Conservation (phyloP, 2,113 vertebrate species). For the Cynoglossus semilaevis region DNA sequence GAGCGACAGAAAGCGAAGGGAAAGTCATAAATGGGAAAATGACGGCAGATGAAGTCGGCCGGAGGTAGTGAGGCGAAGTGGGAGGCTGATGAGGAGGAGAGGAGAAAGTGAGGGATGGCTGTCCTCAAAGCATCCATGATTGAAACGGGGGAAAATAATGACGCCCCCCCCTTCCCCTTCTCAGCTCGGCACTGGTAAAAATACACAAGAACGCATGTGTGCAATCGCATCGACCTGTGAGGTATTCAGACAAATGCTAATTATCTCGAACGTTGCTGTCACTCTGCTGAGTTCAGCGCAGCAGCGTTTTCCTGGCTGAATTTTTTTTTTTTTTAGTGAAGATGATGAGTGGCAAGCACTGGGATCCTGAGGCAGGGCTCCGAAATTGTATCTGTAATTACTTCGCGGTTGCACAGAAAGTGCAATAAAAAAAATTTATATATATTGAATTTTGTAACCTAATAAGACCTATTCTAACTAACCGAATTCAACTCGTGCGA, state of each 20-base stretch:
- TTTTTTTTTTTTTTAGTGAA: conserved; percentile 16
- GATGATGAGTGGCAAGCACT: conserved; percentile 4
- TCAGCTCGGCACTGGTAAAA: not conserved
- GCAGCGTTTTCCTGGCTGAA: conserved; percentile 24
- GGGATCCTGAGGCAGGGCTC: not conserved
- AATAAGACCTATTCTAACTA: no score
- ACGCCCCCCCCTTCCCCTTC: conserved; percentile 16
- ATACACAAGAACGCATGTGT: not conserved
- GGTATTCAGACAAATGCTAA: conserved; percentile 37
- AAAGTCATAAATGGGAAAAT: conserved; percentile 32
- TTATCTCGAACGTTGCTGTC: conserved; percentile 47
- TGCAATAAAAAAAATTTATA: no score
- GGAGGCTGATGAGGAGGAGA: conserved; percentile 10
- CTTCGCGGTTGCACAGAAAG: no score
- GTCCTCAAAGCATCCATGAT: conserved; percentile 5
- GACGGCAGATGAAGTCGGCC: conserved; percentile 15
- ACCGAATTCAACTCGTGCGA: no score
- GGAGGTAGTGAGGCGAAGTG: conserved; percentile 26
- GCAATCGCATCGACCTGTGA: conserved; percentile 18
- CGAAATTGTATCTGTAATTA: not conserved
- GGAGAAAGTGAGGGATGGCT: conserved; percentile 18
- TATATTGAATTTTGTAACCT: no score
- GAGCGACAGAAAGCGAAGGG: conserved; percentile 25
- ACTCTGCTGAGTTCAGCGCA: conserved; percentile 30
- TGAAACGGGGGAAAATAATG: conserved; percentile 32